Base-by-base conservation (phyloP, 2,888 invertebrate genomes). In the Ochropleura plecta region DNA sequence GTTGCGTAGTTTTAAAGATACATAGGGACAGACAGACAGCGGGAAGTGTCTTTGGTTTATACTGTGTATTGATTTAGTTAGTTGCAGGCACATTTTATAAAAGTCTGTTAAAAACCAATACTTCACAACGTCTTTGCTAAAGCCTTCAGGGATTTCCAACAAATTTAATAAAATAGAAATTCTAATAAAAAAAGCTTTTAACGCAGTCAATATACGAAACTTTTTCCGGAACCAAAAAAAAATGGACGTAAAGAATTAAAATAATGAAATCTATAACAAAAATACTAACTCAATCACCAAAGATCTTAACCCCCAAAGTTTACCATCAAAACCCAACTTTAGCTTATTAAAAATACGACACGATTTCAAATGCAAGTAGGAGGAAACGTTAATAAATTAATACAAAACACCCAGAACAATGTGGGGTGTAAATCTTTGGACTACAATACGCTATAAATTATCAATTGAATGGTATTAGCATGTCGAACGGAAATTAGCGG, bases 361-460 rank as follows among this genome's bases (percentile, higher is more conserved):
- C 10, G n/a, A 70, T 53, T 68, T 70, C 42, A 12, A 0, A 65
- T 48, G 60, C 40, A 57, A 53, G 5, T 57, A 7, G 10, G 8
- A 5, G n/a, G 40, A 68, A 53, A 70, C 57, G 64, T 73, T 71
- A 70, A 78, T 78, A 82, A 78, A 85, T 83, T 81, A 81, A 77
- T 78, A 62, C 73, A 8, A 60, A 64, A 44, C 53, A 20, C 57
- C 48, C 63, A 67, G 72, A 66, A 86, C 86, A 88, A 88, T 88
- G 77, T 67, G 10, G 76, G 82, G 71, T 76, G 83, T 88, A 88
- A 87, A 90, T 89, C 81, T 84, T 81, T 73, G 76, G 51, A 68
- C 77, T 85, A 89, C 88, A 89, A 89, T 89, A 70, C 70, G 53
- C 85, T 40, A 88, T 89, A 89, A 90, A 90, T 89, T 83, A 76